phyloP scores from a whole-genome alignment of 2,797 vertebrate genomes.

The Pelochelys cantorii region DNA sequence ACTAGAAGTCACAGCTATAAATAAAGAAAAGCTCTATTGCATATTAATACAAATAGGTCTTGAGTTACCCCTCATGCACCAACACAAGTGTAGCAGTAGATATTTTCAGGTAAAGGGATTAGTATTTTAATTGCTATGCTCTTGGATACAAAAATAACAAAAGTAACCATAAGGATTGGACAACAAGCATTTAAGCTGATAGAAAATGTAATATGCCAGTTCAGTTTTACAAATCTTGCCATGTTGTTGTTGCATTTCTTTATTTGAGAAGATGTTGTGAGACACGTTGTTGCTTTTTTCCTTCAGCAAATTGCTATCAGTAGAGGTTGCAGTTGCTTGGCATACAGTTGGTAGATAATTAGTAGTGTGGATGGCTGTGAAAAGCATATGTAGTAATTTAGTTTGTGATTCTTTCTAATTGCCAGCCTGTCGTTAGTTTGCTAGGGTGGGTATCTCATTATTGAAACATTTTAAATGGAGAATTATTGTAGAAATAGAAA shows the following conservation, averaged over 20 bases:
- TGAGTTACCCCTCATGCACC: background rate
- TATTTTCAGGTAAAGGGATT: background rate
- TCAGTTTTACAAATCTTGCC: background rate
- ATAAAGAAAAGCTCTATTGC: background rate
- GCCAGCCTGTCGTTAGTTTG: slow-evolving; percentile 47
- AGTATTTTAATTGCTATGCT: background rate
- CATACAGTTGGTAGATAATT: slow-evolving; percentile 59
- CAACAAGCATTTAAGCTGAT: background rate
- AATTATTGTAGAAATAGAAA: slow-evolving; percentile 37
- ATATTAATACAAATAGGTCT: background rate
- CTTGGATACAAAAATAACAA: background rate
- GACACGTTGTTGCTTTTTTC: slow-evolving; percentile 8
- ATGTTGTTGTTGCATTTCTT: background rate
- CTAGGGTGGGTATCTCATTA: slow-evolving; percentile 41
- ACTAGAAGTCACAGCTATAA: background rate
- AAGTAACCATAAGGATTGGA: background rate
- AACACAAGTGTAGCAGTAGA: rapidly evolving
- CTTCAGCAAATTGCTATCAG: slow-evolving; percentile 35
- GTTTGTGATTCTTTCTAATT: slow-evolving; percentile 60
- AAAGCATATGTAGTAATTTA: slow-evolving; percentile 63
- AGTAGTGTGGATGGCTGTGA: slow-evolving; percentile 58
- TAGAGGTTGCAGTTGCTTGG: slow-evolving; percentile 54
- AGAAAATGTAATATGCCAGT: background rate
- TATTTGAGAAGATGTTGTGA: slow-evolving; percentile 36
- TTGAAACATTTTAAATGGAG: slow-evolving; percentile 27